These are phyloP conservation scores for Ganaspis sp. DNA, from an alignment of 1,140 invertebrate genomes.

Conservation along the genomic window DNA sequence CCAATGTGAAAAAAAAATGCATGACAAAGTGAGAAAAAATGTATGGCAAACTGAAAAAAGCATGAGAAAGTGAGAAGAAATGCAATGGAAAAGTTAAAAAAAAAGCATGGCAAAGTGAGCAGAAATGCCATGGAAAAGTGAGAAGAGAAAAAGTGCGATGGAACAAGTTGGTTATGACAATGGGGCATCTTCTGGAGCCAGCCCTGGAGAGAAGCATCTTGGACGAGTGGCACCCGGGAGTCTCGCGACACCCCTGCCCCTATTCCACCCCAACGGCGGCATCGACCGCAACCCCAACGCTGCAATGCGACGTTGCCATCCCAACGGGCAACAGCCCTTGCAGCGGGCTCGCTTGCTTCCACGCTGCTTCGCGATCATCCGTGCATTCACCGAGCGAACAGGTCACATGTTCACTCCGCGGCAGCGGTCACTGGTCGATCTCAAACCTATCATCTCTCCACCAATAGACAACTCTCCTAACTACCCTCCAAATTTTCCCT, in stretches of 20 bases:
- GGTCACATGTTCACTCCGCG: slow-evolving; percentile 54
- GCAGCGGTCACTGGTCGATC: slow-evolving; percentile 61
- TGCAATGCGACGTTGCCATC: slow-evolving; percentile 77
- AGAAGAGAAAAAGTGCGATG: slow-evolving; percentile 40
- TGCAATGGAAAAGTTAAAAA: background rate
- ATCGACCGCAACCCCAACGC: slow-evolving; percentile 76
- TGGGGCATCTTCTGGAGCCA: slow-evolving; percentile 21
- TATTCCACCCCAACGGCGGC: slow-evolving; percentile 63
- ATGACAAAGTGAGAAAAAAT: no score
- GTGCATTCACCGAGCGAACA: slow-evolving; percentile 51
- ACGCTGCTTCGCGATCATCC: slow-evolving; percentile 33
- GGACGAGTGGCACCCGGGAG: slow-evolving; percentile 51
- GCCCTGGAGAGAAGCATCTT: slow-evolving; percentile 42
- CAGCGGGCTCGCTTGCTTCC: slow-evolving; percentile 47
- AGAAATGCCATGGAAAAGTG: background rate
- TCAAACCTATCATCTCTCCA: slow-evolving; percentile 46
- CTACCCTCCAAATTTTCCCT: background rate
- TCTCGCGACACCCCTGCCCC: slow-evolving; percentile 49
- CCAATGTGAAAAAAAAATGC: no score
- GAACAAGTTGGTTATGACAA: background rate
- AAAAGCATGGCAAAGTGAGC: background rate
- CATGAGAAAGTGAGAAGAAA: background rate
- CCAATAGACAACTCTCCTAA: background rate
- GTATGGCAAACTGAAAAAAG: no score
- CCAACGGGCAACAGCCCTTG: slow-evolving; percentile 75